Conservation (phyloP, 2,113 vertebrate species). For the Ptychochromis oligacanthus region DNA sequence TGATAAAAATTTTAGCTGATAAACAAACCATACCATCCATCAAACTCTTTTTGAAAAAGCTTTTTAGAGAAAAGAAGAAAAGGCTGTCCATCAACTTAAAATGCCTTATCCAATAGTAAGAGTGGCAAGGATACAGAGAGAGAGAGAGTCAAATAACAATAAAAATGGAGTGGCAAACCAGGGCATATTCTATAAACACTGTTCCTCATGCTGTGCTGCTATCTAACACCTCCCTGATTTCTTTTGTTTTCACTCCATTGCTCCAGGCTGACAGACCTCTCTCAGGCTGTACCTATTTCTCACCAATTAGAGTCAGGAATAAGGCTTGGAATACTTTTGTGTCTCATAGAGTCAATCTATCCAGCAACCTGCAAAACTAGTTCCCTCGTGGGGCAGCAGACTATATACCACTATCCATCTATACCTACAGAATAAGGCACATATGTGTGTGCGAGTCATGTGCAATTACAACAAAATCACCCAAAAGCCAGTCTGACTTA, state of each 20-base stretch:
- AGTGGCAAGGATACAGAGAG: not conserved
- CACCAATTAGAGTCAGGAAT: constrained; percentile 69
- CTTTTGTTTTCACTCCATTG: constrained; percentile 69
- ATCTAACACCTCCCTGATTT: constrained; percentile 58
- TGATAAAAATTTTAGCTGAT: constrained; percentile 7
- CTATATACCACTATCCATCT: constrained; percentile 18
- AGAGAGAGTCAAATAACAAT: constrained; percentile 44
- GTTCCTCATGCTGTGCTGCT: constrained; percentile 41
- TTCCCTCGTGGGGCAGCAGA: constrained; percentile 24
- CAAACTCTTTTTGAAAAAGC: constrained; percentile 17
- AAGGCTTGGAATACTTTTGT: constrained; percentile 32
- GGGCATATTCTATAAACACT: constrained; percentile 57
- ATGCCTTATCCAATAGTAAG: not conserved
- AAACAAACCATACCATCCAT: constrained; percentile 32
- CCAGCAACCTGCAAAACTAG: constrained; percentile 27
- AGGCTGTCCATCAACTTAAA: constrained; percentile 42
- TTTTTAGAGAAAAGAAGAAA: constrained; percentile 16
- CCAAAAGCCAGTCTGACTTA: not conserved
- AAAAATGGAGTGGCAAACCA: constrained; percentile 35
- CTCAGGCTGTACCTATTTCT: constrained; percentile 58
- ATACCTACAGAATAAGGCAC: not conserved
- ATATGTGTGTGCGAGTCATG: not conserved
- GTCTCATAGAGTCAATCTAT: constrained; percentile 45
- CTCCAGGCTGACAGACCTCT: constrained; percentile 68
- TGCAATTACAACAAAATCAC: not conserved